Conservation (phyloP, 2,797 vertebrate genomes). For the Microctenopoma lineatum region DNA sequence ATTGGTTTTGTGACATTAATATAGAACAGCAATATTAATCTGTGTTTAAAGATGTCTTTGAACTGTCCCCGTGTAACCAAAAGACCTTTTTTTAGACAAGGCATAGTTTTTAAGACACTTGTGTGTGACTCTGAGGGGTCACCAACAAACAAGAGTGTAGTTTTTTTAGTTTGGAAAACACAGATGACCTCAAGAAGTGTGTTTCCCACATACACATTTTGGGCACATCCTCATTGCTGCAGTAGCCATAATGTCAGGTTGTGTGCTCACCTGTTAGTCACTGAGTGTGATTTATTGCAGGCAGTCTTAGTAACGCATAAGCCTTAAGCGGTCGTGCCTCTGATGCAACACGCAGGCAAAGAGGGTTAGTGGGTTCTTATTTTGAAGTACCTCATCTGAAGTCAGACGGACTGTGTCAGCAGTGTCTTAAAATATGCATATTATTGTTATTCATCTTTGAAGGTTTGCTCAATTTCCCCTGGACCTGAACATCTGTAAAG, state of each 20-base stretch:
- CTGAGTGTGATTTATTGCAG: constrained; percentile 54
- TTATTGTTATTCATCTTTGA: constrained; percentile 15
- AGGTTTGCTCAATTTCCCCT: not conserved
- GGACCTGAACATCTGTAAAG: not conserved
- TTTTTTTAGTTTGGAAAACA: constrained; percentile 62
- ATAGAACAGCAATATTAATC: constrained; percentile 18
- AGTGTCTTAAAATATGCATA: constrained; percentile 50
- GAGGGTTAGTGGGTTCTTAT: constrained; percentile 70
- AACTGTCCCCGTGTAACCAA: not conserved
- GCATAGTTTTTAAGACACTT: constrained; percentile 35
- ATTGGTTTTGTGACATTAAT: not conserved
- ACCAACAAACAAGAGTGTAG: constrained; percentile 37
- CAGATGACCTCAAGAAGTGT: constrained; percentile 57
- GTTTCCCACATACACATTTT: constrained; percentile 61
- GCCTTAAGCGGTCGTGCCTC: constrained; percentile 60
- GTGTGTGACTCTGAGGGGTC: constrained; percentile 54
- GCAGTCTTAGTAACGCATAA: constrained; percentile 68
- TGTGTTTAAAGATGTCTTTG: constrained; percentile 13
- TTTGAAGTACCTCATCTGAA: constrained; percentile 40
- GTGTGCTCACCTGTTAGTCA: constrained; percentile 52
- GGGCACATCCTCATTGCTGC: constrained; percentile 72
- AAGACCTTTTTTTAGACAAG: constrained; percentile 1
- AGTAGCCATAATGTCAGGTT: constrained; percentile 65
- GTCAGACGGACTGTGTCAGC: constrained; percentile 55
- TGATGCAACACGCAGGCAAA: constrained; percentile 78